Evolutionary conservation across 2,113 vertebrate species (phyloP), one percentile per base, ranked within the genome.

Genomic region (Oxygymnocypris stewartii): DNA sequence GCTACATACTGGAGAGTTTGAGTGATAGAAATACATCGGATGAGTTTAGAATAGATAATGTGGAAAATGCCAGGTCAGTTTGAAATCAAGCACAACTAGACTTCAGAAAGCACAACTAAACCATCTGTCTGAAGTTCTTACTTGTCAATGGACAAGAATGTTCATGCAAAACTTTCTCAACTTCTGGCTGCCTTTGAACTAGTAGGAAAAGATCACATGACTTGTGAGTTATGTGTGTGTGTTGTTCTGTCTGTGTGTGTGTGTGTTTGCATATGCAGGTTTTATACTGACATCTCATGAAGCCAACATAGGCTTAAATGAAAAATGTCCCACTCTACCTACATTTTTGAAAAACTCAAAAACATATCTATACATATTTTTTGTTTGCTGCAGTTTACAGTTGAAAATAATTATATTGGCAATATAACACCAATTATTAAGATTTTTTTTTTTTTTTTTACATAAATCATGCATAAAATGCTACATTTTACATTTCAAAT

Each of bases 1-100:
- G 7, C 73, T 47, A 47, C 40, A 75, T 1, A 25, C 73, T 75
- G 23, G 40, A 75, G 40, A 25, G 40, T 40, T 40, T 73, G 69
- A 73, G 18, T 40, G 69, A 40, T 23, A 73, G 69, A 13, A 25
- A 25, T 75, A 42, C n/a, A 47, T 47, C 23, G 14, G 73, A 47
- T 0, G n/a, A 25, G 42, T 75, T 75, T 75, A 47, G 42, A 44
- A 44, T 10, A 44, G 23, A 75, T 75, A 42, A 44, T 47, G 42
- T 47, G 73, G 73, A 75, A 75, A 75, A 42, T 47, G 73, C 40
- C 73, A 75, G 73, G 73, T 13, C 40, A 11, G 35, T 73, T 40
- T 40, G 69, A 73, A 73, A 73, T 73, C 18, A 47, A 75, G 73
- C 23, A n/a, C 40, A 69, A 9, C 14, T 35, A 6, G 65, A 69